Conservation (phyloP, 2,888 invertebrate genomes). For the Epistrophella euchroma region DNA sequence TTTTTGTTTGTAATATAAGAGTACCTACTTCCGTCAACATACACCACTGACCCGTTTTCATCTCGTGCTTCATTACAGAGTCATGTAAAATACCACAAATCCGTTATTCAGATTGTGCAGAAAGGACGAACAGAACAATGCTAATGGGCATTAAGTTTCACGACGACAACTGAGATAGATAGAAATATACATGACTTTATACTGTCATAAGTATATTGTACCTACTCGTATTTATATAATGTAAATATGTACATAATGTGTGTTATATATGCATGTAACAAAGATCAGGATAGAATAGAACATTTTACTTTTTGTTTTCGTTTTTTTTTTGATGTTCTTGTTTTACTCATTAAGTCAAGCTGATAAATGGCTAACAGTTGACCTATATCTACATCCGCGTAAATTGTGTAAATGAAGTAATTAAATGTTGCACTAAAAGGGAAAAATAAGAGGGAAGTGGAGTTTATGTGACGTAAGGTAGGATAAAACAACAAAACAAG, state of each 20-base stretch:
- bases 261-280: background rate
- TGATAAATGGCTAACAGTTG: conserved; percentile 71
- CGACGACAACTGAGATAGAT: conserved; percentile 62
- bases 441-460: background rate
- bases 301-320: conserved; percentile 6
- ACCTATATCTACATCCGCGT: conserved; percentile 69
- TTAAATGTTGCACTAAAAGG: conserved; percentile 46
- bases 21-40: conserved; percentile 65
- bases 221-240: background rate
- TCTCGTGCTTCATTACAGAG: conserved; percentile 56
- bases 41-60: conserved; percentile 68
- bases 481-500: conserved; percentile 16
- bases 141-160: conserved; percentile 68
- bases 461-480: background rate
- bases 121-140: conserved; percentile 63
- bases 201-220: background rate
- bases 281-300: conserved; percentile 19
- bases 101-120: conserved; percentile 64
- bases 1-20: conserved; percentile 45
- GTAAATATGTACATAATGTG: too few relatives aligned
- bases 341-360: conserved; percentile 69
- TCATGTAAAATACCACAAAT: conserved; percentile 70
- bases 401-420: conserved; percentile 64
- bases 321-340: conserved; percentile 10
- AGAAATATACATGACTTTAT: conserved; percentile 34